Base-by-base conservation (phyloP, 2,888 invertebrate genomes). In the Eupelmus urozonus region DNA sequence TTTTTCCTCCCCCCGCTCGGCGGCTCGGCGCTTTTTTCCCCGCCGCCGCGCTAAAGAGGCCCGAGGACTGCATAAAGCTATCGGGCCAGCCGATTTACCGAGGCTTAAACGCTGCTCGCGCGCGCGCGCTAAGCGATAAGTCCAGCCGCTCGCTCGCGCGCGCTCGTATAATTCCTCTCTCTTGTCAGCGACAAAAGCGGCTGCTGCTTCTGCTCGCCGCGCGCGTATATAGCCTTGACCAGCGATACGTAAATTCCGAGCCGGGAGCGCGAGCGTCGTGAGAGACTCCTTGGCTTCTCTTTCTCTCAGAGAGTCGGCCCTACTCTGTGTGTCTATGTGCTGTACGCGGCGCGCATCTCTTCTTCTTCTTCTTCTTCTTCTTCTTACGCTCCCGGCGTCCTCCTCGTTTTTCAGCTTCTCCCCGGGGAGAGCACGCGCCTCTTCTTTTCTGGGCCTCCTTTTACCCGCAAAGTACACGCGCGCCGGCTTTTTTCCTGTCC, bases 201-300 rank as follows among this genome's bases (percentile, higher is more conserved):
- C n/a, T n/a, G n/a, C n/a, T n/a, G n/a, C n/a, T n/a, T n/a, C n/a
- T n/a, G n/a, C n/a, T n/a, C n/a, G n/a, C n/a, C 7, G 2, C 16
- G 59, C 27, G 13, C 40, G 53, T 60, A 25, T 40, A 34, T 78
- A 82, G 82, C 83, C 84, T 84, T 83, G 82, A 82, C 81, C 82
- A 80, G 72, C 79, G 81, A 82, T 82, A 82, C 82, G 81, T 78
- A 83, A 82, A 83, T 83, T 82, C 83, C 81, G 76, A 71, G 81
- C 81, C 34, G 72, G 11, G 51, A 11, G 53, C 16, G 18, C 49
- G 4, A 1, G 18, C 62, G 20, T 71, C 71, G 76, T 76, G 76
- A 71, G 76, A 76, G 76, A 55, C 76, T 76, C 63, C 76, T 20
- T 20, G 57, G 76, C 63, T 63, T 57, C 76, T 69, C 76, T 63